These are phyloP conservation scores for Chromoteleia sp. DNA, from an alignment of 2,888 invertebrate species.

Conservation along the genomic window DNA sequence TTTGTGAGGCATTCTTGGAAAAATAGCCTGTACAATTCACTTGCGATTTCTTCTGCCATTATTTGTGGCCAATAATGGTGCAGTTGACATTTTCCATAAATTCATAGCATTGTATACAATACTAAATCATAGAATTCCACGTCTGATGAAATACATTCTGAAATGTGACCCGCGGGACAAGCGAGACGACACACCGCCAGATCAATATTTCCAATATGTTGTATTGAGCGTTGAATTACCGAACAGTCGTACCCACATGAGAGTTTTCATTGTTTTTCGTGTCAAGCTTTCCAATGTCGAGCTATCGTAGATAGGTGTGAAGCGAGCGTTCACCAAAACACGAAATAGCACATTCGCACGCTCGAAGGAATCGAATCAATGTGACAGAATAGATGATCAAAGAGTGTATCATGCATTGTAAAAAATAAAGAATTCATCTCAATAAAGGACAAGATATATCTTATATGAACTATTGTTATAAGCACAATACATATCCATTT, in stretches of 20 bases:
- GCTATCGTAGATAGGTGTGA: constrained; percentile 59
- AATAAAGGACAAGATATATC: constrained; percentile 1
- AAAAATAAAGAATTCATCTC: constrained; percentile 19
- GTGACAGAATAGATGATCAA: constrained; percentile 47
- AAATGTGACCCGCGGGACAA: constrained; percentile 77
- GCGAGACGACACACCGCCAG: constrained; percentile 70
- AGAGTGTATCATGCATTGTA: constrained; percentile 33
- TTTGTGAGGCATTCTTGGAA: constrained; percentile 3
- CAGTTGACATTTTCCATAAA: constrained; percentile 60
- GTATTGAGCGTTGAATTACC: constrained; percentile 70
- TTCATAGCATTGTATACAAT: constrained; percentile 43
- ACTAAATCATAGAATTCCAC: constrained; percentile 75
- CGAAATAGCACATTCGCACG: constrained; percentile 54
- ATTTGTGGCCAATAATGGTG: constrained; percentile 58
- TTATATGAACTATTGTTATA: constrained; percentile 15
- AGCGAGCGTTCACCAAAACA: constrained; percentile 49
- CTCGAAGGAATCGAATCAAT: constrained; percentile 51
- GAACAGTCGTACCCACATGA: constrained; percentile 61
- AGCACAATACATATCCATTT: neutral
- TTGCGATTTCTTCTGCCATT: constrained; percentile 39
- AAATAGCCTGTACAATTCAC: constrained; percentile 24
- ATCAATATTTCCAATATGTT: constrained; percentile 76
- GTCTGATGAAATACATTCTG: constrained; percentile 77
- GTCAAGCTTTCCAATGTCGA: constrained; percentile 56
- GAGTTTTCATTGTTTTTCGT: constrained; percentile 71